Conservation (phyloP, 2,888 invertebrate genomes). For the Flexamia atlantica region DNA sequence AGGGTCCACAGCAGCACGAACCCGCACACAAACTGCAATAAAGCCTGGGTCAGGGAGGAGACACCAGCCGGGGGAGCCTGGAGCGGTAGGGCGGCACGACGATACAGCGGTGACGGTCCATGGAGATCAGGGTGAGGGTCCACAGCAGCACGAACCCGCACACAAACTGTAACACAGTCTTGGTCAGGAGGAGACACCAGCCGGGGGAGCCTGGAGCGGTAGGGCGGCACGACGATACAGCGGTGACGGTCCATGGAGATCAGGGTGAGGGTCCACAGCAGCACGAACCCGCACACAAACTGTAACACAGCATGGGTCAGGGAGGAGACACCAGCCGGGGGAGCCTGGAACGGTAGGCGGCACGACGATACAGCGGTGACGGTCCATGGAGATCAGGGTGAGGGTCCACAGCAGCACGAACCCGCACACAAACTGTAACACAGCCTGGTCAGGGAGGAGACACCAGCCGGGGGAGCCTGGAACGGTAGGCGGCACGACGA, state of each 20-base stretch:
- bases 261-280: conserved; percentile 79
- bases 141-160: conserved; percentile 79
- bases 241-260: conserved; percentile 79
- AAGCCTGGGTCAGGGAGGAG: conserved; percentile 70
- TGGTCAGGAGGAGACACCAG: not conserved
- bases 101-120: conserved; percentile 78
- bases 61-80: conserved; percentile 75
- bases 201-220: conserved; percentile 73
- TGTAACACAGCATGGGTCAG: not conserved
- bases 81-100: conserved; percentile 78
- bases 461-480: conserved; percentile 75
- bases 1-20: conserved; percentile 79
- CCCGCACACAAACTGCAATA: conserved; percentile 78
- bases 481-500: conserved; percentile 79
- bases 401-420: conserved; percentile 79
- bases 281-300: conserved; percentile 77
- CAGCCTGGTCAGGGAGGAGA: conserved; percentile 75
- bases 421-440: conserved; percentile 78
- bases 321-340: conserved; percentile 75
- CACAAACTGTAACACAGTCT: conserved; percentile 75
- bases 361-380: conserved; percentile 78
- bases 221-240: conserved; percentile 78
- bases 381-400: conserved; percentile 78
- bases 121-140: conserved; percentile 79
- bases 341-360: conserved; percentile 77